These are phyloP conservation scores for Halichoerus grypus DNA, from an alignment of 2,113 vertebrate genomes.

Conservation along the genomic window DNA sequence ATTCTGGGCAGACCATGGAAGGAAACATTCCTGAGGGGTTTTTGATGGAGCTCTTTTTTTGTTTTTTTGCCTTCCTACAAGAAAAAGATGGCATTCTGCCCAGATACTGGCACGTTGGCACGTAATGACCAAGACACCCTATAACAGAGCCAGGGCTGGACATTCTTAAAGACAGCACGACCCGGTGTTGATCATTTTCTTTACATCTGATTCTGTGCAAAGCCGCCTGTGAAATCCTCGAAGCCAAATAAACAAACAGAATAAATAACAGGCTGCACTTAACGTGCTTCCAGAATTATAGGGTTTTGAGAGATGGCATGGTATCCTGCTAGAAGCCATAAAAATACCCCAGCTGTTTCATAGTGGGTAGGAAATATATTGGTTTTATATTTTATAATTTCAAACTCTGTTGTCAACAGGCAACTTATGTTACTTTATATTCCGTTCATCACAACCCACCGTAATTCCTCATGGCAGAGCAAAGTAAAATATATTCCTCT, in stretches of 20 bases:
- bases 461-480: conserved; percentile 86
- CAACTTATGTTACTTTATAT: conserved; percentile 88
- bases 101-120: neutral
- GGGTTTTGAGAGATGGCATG: conserved; percentile 77
- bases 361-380: conserved; percentile 84
- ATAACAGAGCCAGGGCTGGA: neutral
- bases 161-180: neutral
- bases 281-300: conserved; percentile 80
- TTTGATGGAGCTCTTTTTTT: neutral
- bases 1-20: conserved; percentile 40
- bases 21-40: neutral
- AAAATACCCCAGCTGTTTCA: conserved; percentile 85
- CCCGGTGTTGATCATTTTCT: neutral
- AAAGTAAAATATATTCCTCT: conserved; percentile 86
- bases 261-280: conserved; percentile 82
- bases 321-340: conserved; percentile 79
- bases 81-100: neutral
- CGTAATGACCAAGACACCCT: neutral
- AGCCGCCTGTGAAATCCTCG: conserved; percentile 58
- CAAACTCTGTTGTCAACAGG: conserved; percentile 86
- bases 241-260: conserved; percentile 78
- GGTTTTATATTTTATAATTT: conserved; percentile 88
- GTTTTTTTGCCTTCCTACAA: neutral
- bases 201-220: conserved; percentile 18
- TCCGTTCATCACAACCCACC: conserved; percentile 84